Evolutionary conservation across 2,797 vertebrate genomes (phyloP), one percentile per base, ranked within the genome.

Genomic region (Aplochiton taeniatus): DNA sequence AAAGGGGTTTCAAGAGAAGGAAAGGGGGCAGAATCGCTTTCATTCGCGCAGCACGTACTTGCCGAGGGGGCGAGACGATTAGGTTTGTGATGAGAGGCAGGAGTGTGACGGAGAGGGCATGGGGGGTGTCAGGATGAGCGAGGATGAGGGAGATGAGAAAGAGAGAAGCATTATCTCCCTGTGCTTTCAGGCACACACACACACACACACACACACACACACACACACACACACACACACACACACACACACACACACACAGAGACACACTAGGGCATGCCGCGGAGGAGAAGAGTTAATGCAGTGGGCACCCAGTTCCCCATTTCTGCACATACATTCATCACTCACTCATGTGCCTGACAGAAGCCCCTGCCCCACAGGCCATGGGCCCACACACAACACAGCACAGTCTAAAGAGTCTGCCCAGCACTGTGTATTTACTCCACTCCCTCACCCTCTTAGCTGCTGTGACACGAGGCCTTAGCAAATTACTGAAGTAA

Each of bases 51-150:
- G 88, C 90, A 92, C 89, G 87, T 91, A 87, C 79, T 89, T 80
- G 88, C 88, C 83, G 80, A 87, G 82, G 89, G 88, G 90, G 83
- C 84, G 88, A 91, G 88, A 85, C 87, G 90, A 92, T 91, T 89
- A 90, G 89, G 88, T 92, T 90, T 92, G 88, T 90, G 90, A 91
- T 90, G 90, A 91, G 88, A 89, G 87, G 86, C 88, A 90, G 84
- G 76, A 84, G 80, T 89, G 88, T 91, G 89, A 90, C 87, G 86
- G 86, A 88, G 85, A 86, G 89, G 89, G 87, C 86, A 90, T 84
- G 79, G 82, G 82, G 86, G 81, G 76, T 87, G 89, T 87, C 84
- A 83, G 83, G 86, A 88, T 89, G 88, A 90, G 87, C 80, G 80
- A 88, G 86, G 85, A 84, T 85, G 86, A 88, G 82, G 79, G 73